Conservation (phyloP, 2,113 vertebrate genomes). For the Plestiodon gilberti region DNA sequence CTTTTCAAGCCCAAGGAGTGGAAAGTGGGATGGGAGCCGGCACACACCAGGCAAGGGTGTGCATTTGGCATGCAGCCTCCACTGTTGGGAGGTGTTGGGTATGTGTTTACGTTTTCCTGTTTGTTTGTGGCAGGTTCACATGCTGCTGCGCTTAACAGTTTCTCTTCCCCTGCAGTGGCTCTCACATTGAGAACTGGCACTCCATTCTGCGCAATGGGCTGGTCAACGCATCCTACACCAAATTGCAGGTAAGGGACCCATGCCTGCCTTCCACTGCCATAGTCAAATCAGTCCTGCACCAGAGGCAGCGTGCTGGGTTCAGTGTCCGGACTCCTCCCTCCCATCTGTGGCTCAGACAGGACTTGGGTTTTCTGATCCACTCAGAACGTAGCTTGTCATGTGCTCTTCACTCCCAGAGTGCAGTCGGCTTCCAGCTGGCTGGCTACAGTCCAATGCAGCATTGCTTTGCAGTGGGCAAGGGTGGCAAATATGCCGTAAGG, state of each 20-base stretch:
- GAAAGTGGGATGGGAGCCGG: too few relatives aligned
- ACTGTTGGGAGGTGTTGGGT: neutral
- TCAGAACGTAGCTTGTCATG: neutral
- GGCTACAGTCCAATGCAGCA: neutral
- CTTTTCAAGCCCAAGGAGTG: too few relatives aligned
- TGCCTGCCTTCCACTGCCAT: too few relatives aligned
- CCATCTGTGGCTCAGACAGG: too few relatives aligned
- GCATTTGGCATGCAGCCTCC: too few relatives aligned
- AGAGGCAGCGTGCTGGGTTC: neutral
- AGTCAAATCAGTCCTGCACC: neutral
- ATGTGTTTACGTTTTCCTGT: rapidly evolving
- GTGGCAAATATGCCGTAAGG: too few relatives aligned
- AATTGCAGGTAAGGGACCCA: constrained; percentile 89
- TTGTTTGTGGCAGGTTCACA: too few relatives aligned
- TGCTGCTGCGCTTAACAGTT: neutral
- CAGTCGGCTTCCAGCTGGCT: neutral
- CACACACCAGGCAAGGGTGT: too few relatives aligned
- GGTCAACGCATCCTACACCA: constrained; percentile 99
- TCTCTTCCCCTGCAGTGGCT: constrained; percentile 83
- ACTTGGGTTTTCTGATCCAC: neutral
- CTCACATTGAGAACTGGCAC: constrained; percentile 99
- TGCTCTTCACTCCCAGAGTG: neutral
- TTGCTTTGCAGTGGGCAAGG: neutral
- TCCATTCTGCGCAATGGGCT: constrained; percentile 99
- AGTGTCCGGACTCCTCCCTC: neutral